Conservation (phyloP, 2,797 vertebrate genomes). For the Silurus lanzhouensis region DNA sequence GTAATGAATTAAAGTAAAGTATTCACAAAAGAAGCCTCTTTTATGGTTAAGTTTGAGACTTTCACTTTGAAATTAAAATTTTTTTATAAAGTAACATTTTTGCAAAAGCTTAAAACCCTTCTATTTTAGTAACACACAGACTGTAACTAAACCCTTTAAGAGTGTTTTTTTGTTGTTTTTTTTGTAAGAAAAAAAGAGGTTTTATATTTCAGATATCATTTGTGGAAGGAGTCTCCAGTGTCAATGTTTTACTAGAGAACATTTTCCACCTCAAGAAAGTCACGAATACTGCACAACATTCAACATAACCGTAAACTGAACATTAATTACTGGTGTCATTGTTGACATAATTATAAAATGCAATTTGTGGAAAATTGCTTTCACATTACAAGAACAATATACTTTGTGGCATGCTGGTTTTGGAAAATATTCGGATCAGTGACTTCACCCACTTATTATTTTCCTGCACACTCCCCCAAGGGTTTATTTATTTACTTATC, state of each 20-base stretch:
- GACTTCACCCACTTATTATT: not conserved
- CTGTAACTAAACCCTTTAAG: not conserved
- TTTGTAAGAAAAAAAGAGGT: not conserved
- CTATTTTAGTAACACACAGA: not conserved
- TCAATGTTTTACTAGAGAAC: not conserved
- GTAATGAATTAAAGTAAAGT: not conserved
- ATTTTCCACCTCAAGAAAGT: not conserved
- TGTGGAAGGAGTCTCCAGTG: not conserved
- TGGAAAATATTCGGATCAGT: not conserved
- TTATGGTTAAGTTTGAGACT: not conserved
- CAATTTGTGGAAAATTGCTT: not conserved
- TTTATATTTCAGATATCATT: not conserved
- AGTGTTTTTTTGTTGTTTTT: no score
- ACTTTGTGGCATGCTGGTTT: not conserved
- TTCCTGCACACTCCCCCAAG: not conserved
- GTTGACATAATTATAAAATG: not conserved
- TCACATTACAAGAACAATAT: not conserved
- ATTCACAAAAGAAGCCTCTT: no score
- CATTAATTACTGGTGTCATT: not conserved
- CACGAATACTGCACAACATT: not conserved
- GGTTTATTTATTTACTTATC: not conserved
- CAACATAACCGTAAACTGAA: not conserved
- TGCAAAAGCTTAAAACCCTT: not conserved
- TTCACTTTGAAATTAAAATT: not conserved
- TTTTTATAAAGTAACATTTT: not conserved